phyloP scores from a whole-genome alignment of 2,888 invertebrate genomes.

The Rhaphigaster nebulosa region DNA sequence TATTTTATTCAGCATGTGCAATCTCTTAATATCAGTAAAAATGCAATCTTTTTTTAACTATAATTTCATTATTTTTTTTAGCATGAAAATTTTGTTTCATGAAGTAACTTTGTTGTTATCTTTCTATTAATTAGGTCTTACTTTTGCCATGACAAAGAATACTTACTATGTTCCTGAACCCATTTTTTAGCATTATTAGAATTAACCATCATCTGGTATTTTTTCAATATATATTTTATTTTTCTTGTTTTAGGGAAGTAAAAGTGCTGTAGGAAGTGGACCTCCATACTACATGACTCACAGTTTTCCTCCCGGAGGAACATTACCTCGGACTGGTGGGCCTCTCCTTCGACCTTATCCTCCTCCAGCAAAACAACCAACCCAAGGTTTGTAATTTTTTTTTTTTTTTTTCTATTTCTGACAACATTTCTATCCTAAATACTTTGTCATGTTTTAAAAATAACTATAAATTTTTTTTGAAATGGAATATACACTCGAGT shows the following conservation, averaged over 20 bases:
- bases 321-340: slow-evolving; percentile 73
- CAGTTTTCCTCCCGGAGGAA: slow-evolving; percentile 70
- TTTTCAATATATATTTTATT: neutral
- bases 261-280: slow-evolving; percentile 66
- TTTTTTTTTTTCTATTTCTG: neutral
- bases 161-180: neutral
- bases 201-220: neutral
- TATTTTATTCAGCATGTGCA: no score
- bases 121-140: neutral
- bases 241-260: slow-evolving; percentile 70
- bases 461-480: no score
- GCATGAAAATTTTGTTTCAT: no score
- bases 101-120: no score
- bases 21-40: no score
- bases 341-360: slow-evolving; percentile 79
- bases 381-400: slow-evolving; percentile 59
- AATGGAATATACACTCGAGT: no score
- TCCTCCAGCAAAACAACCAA: slow-evolving; percentile 71
- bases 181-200: neutral
- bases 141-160: neutral
- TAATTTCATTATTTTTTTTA: no score
- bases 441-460: no score
- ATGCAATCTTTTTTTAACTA: no score
- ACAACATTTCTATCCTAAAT: no score
- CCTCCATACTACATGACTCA: slow-evolving; percentile 77